These are phyloP conservation scores for Gymnothorax javanicus DNA, from an alignment of 2,797 vertebrate genomes.

Conservation along the genomic window DNA sequence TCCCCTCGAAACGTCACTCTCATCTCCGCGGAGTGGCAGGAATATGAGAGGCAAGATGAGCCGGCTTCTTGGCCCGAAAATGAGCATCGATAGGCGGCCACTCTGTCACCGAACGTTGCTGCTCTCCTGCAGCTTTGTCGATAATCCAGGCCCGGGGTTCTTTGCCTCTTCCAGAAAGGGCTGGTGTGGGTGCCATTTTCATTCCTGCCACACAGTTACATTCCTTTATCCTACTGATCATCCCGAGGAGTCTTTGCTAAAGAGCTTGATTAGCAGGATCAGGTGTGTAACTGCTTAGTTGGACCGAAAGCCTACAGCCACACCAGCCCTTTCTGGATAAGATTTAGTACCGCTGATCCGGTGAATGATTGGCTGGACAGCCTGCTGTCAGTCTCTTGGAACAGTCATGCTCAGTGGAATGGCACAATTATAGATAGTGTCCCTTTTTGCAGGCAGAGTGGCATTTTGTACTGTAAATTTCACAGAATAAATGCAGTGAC, in stretches of 20 bases:
- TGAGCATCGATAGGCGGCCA: not conserved
- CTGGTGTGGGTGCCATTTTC: too few relatives aligned
- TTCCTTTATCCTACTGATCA: too few relatives aligned
- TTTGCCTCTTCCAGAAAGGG: too few relatives aligned
- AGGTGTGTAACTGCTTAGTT: too few relatives aligned
- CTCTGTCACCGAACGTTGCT: not conserved
- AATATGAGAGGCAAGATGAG: conserved; percentile 15
- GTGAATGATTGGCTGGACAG: not conserved
- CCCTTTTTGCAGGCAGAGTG: not conserved
- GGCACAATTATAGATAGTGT: not conserved
- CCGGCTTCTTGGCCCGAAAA: not conserved
- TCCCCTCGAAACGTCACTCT: conserved; percentile 16
- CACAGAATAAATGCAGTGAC: not conserved
- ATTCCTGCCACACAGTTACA: too few relatives aligned
- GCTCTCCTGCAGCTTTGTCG: not conserved
- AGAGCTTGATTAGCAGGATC: too few relatives aligned
- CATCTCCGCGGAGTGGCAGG: conserved; percentile 23
- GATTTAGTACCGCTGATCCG: not conserved
- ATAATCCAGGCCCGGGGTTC: not conserved
- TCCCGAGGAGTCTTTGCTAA: too few relatives aligned
- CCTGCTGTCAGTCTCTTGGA: conserved; percentile 1
- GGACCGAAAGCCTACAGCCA: too few relatives aligned
- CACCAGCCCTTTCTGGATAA: too few relatives aligned
- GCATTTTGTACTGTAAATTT: not conserved
- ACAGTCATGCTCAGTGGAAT: not conserved